phyloP scores from a whole-genome alignment of 1,140 invertebrate genomes.

The Arion vulgaris region DNA sequence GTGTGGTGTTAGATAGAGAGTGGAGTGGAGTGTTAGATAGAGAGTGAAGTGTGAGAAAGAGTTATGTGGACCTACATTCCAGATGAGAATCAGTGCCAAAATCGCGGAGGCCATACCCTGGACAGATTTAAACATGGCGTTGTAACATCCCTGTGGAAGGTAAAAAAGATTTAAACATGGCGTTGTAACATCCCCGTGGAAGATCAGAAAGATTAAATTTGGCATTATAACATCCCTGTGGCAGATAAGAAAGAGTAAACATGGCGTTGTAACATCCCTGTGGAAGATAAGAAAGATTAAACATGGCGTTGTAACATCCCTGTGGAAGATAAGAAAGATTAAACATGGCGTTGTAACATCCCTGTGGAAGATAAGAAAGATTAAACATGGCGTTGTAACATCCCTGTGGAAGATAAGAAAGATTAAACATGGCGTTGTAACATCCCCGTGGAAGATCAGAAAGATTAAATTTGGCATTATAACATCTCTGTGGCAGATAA shows the following conservation, averaged over 20 bases:
- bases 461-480: too few relatives aligned
- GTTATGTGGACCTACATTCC: conserved; percentile 1
- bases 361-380: not conserved
- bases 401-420: not conserved
- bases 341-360: not conserved
- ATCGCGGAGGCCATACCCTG: not conserved
- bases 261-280: too few relatives aligned
- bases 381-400: not conserved
- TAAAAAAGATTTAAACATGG: not conserved
- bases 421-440: not conserved
- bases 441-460: not conserved
- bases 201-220: not conserved
- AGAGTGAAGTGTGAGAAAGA: too few relatives aligned
- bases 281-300: too few relatives aligned
- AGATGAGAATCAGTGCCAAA: not conserved
- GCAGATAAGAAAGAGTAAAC: too few relatives aligned
- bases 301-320: too few relatives aligned
- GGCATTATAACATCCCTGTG: not conserved
- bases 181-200: not conserved
- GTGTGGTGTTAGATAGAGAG: too few relatives aligned
- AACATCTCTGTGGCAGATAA: too few relatives aligned
- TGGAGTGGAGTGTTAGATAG: too few relatives aligned
- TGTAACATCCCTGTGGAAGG: not conserved
- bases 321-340: too few relatives aligned
- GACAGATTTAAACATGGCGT: not conserved